A percentile compares a stretch with the other conserved stretches of the same genome.
Conservation (phyloP, 1,140 invertebrate species). For the Micrasema minimum region DNA sequence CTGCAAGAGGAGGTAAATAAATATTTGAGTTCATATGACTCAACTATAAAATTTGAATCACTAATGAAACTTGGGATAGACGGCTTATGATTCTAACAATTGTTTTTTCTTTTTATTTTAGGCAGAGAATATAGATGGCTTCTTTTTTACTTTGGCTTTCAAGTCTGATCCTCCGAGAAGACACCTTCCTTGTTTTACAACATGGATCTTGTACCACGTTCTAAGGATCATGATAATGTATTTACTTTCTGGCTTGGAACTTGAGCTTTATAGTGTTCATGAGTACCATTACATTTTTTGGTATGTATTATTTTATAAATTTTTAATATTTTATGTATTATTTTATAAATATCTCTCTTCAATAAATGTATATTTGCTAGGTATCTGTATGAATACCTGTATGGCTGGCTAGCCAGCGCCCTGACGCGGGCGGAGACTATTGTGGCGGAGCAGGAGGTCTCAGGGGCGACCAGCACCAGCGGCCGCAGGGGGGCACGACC, state of each 20-base stretch:
- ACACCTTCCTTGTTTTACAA: conserved; percentile 90
- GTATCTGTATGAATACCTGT: conserved; percentile 96
- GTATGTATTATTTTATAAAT: conserved; percentile 62
- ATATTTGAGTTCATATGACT: background rate
- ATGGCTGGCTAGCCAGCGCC: conserved; percentile 92
- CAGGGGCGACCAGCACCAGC: conserved; percentile 70
- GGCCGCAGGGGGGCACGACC: conserved; percentile 69
- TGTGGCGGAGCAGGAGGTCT: conserved; percentile 80
- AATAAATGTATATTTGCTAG: conserved; percentile 64
- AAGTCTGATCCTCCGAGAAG: conserved; percentile 76
- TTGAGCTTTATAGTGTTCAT: conserved; percentile 95
- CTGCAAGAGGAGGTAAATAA: conserved; percentile 89
- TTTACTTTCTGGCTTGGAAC: conserved; percentile 91
- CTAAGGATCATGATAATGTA: conserved; percentile 96
- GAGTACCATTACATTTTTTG: conserved; percentile 97
- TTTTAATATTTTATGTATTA: conserved; percentile 2
- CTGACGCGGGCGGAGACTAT: conserved; percentile 89
- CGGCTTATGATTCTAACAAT: no score
- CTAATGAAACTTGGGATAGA: no score
- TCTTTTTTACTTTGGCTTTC: conserved; percentile 77
- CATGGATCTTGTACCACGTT: conserved; percentile 97
- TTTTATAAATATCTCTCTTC: background rate
- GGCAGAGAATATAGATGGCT: conserved; percentile 92
- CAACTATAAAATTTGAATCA: no score
- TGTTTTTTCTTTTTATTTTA: conserved; percentile 60